Percentiles rank a stretch among this genome's conserved stretches.
phyloP scores from a whole-genome alignment of 1,140 invertebrate genomes.

The Drosophila sulfurigaster region DNA sequence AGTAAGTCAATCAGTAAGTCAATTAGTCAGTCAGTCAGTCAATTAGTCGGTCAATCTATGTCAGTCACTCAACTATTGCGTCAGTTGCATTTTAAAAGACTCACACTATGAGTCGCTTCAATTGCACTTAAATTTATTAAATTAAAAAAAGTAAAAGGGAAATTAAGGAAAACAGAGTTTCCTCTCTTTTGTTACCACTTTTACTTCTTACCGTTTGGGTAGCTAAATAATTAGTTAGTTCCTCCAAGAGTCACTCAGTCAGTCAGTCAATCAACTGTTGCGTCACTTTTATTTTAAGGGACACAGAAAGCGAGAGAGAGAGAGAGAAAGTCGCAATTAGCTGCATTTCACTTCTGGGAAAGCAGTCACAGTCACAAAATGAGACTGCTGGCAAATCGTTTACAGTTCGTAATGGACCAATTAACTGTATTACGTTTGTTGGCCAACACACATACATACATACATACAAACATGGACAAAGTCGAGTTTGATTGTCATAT shows the following conservation, averaged over 20 bases:
- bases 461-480: not conserved
- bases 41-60: no score
- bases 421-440: conserved; percentile 2
- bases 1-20: no score
- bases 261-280: not conserved
- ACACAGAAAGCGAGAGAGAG: no score
- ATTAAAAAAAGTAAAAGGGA: no score
- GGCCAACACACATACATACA: not conserved
- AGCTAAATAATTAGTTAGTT: no score
- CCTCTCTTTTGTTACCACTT: not conserved
- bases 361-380: not conserved
- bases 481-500: conserved; percentile 10
- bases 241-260: not conserved
- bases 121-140: no score
- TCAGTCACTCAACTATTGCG: no score
- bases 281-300: not conserved
- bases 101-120: no score
- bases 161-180: no score
- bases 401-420: conserved; percentile 16
- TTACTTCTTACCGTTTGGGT: no score
- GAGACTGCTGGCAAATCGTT: not conserved
- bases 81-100: no score
- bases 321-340: not conserved
- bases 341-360: not conserved
- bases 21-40: no score